phyloP scores from a whole-genome alignment of 2,888 invertebrate species.

The Drosophila atripex region DNA sequence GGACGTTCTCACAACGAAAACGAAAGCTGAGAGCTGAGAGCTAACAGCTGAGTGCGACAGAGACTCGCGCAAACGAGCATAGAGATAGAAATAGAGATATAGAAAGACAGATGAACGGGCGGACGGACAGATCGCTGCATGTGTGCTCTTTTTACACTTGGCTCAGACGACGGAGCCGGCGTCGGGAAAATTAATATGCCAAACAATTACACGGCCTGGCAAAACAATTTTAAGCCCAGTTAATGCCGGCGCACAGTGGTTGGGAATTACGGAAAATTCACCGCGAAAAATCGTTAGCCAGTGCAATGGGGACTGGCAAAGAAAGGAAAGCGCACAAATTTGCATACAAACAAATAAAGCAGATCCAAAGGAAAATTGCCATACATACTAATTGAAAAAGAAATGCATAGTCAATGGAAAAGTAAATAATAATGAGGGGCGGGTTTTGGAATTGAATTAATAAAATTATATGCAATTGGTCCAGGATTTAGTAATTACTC shows the following conservation, averaged over 20 bases:
- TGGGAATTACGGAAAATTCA: slow-evolving; percentile 14
- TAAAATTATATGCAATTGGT: neutral
- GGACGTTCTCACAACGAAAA: slow-evolving; percentile 69
- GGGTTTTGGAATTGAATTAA: neutral
- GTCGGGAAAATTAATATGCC: slow-evolving; percentile 69
- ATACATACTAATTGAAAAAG: slow-evolving; percentile 21
- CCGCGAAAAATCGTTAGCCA: slow-evolving; percentile 16
- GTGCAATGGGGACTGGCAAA: neutral
- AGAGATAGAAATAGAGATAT: slow-evolving; percentile 24
- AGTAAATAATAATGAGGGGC: slow-evolving; percentile 12
- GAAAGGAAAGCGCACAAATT: slow-evolving; percentile 36
- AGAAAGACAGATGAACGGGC: slow-evolving; percentile 53
- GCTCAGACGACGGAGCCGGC: slow-evolving; percentile 65
- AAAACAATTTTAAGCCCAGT: slow-evolving; percentile 76
- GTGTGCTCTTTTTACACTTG: slow-evolving; percentile 70
- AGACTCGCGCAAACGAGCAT: slow-evolving; percentile 5
- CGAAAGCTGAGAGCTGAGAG: slow-evolving; percentile 54
- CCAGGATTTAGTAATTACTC: no score
- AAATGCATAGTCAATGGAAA: slow-evolving; percentile 2
- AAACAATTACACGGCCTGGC: slow-evolving; percentile 70
- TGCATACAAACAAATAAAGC: slow-evolving; percentile 29
- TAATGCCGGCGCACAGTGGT: slow-evolving; percentile 67
- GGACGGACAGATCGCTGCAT: slow-evolving; percentile 53
- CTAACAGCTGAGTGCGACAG: slow-evolving; percentile 37
- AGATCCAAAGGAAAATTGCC: slow-evolving; percentile 24